Base-by-base conservation (phyloP, 2,888 invertebrate genomes). In the Ormia ochracea region DNA sequence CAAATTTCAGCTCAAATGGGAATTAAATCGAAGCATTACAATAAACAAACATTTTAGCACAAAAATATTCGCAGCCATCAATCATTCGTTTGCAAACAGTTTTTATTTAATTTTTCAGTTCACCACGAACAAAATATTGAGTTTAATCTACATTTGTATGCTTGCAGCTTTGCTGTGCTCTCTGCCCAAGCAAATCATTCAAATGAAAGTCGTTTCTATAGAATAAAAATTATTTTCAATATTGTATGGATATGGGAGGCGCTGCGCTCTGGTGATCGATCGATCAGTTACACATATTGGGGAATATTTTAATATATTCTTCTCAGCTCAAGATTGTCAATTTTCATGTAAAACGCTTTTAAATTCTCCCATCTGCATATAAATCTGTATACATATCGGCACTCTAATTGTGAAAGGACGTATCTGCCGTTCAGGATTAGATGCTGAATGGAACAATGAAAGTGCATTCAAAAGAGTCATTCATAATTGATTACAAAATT, bases 31-130 rank as follows among this genome's bases (percentile, higher is more conserved):
- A 28, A 48, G 10, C 31, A 41, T 6, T 43, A 54, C 72, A 65
- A 36, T 23, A 43, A 61, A n/a, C n/a, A n/a, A n/a, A 14, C 28
- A n/a, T n/a, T 45, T 28, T 70, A 59, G 61, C 61, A 52, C 31
- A 33, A 31, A 72, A 61, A 61, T 26, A 43, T 72, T 41, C 43
- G 9, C 52, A 33, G 28, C 33, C 52, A 72, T 72, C 72, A 61
- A 72, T 72, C 72, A 72, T 33, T 43, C 43, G 14, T 23, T 14
- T 33, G n/a, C n/a, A 33, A 38, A 26, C 0, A 6, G 28, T 41
- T 43, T 68, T 41, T 50, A 1, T 14, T 12, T 0, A 26, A 21
- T 54, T 54, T 54, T 19, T 9, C 1, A 10, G 9, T 38, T 38
- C 28, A 14, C 2, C 14, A 43, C 23, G 4, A 31, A 43, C 12